These are phyloP conservation scores for Contarinia nasturtii DNA, from an alignment of 1,140 invertebrate genomes.

Conservation along the genomic window DNA sequence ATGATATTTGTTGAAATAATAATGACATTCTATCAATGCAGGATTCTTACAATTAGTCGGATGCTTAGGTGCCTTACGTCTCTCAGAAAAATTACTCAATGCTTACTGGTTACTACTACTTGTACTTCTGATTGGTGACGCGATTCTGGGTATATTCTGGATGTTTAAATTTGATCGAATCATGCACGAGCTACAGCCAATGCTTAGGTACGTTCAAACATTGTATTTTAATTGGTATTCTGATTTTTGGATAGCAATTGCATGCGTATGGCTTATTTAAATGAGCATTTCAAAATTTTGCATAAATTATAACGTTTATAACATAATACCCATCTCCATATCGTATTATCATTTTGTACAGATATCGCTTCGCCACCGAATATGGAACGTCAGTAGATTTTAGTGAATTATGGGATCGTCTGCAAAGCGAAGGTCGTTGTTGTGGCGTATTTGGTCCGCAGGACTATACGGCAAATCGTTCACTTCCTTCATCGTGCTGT, in stretches of 20 bases:
- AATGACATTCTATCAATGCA: too few relatives aligned
- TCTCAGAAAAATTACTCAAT: constrained; percentile 63
- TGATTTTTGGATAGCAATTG: too few relatives aligned
- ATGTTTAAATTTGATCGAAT: constrained; percentile 62
- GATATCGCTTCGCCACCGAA: constrained; percentile 29
- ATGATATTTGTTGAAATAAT: constrained; percentile 14
- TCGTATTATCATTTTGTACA: constrained; percentile 1
- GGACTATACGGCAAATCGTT: constrained; percentile 5
- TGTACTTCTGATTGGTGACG: constrained; percentile 62
- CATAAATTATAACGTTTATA: neutral
- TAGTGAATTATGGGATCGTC: constrained; percentile 57
- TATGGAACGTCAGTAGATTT: constrained; percentile 55
- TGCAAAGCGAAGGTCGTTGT: constrained; percentile 56
- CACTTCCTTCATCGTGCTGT: constrained; percentile 5
- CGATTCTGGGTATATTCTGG: constrained; percentile 71
- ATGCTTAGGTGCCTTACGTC: constrained; percentile 56
- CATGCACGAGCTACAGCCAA: constrained; percentile 37
- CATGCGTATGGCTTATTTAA: too few relatives aligned
- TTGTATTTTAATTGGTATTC: too few relatives aligned
- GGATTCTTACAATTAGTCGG: constrained; percentile 52
- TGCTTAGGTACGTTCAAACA: constrained; percentile 2
- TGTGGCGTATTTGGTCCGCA: constrained; percentile 53
- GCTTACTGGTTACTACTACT: constrained; percentile 69
- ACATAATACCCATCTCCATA: neutral
- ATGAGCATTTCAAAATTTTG: too few relatives aligned